phyloP scores from a whole-genome alignment of 2,113 vertebrate species.

The Plestiodon gilberti region DNA sequence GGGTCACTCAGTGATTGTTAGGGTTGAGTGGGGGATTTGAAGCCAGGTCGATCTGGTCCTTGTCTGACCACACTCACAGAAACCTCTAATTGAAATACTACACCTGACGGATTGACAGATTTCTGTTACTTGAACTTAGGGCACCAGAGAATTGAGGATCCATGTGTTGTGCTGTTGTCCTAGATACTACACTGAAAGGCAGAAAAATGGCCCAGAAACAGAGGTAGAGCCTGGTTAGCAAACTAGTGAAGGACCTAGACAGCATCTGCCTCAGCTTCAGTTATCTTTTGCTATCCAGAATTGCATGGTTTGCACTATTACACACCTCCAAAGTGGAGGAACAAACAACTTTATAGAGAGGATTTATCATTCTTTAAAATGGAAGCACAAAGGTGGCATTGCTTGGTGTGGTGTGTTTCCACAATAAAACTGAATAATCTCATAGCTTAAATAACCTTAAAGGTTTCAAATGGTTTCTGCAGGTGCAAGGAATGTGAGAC shows the following conservation, averaged over 20 bases:
- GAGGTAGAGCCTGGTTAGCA: not conserved
- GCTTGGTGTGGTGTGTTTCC: conserved; percentile 7
- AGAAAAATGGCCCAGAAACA: not conserved
- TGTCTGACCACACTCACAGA: not conserved
- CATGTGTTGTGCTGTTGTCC: too few relatives aligned
- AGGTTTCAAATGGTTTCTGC: not conserved
- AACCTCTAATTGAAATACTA: not conserved
- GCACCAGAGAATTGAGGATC: not conserved
- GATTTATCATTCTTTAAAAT: not conserved
- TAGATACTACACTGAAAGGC: not conserved
- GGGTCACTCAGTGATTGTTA: too few relatives aligned
- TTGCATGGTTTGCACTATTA: not conserved
- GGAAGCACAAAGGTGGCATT: not conserved
- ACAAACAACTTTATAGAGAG: conserved; percentile 18
- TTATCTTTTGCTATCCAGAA: not conserved
- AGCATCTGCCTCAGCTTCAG: not conserved
- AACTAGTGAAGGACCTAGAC: not conserved
- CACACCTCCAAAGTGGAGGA: not conserved
- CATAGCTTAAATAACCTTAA: not conserved
- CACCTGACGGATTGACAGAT: not conserved
- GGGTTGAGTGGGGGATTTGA: too few relatives aligned
- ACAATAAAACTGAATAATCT: not conserved
- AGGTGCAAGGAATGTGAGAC: not conserved
- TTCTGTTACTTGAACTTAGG: too few relatives aligned
- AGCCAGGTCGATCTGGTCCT: too few relatives aligned